Evolutionary conservation across 1,140 invertebrate species (phyloP), one percentile per base, ranked within the genome.

Genomic region (Ptiloglossa arizonensis): DNA sequence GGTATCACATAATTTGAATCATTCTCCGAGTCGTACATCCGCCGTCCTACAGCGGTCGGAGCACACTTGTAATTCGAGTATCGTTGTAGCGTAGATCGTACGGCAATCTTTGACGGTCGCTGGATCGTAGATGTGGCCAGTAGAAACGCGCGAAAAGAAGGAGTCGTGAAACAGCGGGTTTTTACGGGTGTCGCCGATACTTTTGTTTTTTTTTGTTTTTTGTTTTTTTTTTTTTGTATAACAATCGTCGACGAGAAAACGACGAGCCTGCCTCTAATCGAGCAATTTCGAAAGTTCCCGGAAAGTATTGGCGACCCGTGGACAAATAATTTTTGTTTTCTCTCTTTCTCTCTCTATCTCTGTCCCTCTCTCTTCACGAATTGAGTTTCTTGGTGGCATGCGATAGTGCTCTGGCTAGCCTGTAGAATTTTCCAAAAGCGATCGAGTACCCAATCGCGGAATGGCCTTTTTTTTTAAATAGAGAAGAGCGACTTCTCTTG

Each of bases 351-450:
- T 75, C 52, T 77, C 54, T 76, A n/a, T 82, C 59, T 82, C 32
- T 56, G 9, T 50, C 29, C 35, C n/a, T 82, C 19, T 80, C 29
- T 75, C 17, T 80, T 46, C 57, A 59, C 82, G 79, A 71, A 87
- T 85, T 85, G 82, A 83, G 85, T 87, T 88, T 88, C 85, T 88
- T 88, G 87, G 80, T 74, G 83, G 87, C 87, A 88, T 88, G 87
- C 81, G 85, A 87, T 88, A 88, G 86, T 87, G 83, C 80, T 88
- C 74, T 88, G 75, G 71, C 59, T 87, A 87, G 82, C 27, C 68
- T 72, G 81, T 85, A 85, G 82, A 80, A 13, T 68, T 38, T n/a
- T 75, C 50, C 48, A 76, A 80, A 66, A 38, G 67, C 50, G 59
- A 76, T 63, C 71, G 56, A 74, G 41, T 48, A 56, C 69, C 54